Conservation (phyloP, 2,888 invertebrate species). For the Carpatolechia fugitivella region DNA sequence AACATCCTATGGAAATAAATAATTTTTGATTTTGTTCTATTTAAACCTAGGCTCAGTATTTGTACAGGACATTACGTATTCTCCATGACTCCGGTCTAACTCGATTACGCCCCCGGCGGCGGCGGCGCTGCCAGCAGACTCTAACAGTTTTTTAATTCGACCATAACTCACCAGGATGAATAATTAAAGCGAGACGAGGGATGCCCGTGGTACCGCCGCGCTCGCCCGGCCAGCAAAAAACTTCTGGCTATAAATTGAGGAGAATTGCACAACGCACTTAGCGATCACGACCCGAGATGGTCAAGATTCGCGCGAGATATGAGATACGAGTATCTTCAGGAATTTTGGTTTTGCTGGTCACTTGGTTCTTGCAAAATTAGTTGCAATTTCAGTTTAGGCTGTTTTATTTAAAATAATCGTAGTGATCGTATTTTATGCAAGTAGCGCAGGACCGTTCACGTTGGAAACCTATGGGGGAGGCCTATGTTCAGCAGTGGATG, state of each 20-base stretch:
- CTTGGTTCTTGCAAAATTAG: no score
- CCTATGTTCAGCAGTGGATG: no score
- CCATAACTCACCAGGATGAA: constrained; percentile 79
- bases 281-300: constrained; percentile 44
- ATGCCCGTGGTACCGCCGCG: constrained; percentile 53
- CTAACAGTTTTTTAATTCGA: constrained; percentile 81
- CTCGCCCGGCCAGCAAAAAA: no score
- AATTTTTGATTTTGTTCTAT: not conserved
- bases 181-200: constrained; percentile 75
- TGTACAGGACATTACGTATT: constrained; percentile 58
- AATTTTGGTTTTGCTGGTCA: no score
- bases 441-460: no score
- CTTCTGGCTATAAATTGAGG: constrained; percentile 61
- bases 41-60: not conserved
- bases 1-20: no score
- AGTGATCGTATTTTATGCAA: no score
- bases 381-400: no score
- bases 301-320: constrained; percentile 33
- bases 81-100: constrained; percentile 72
- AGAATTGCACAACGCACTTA: constrained; percentile 74
- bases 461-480: no score
- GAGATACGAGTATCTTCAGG: not conserved
- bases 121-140: constrained; percentile 67
- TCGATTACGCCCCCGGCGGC: constrained; percentile 71
- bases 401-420: no score